phyloP scores from a whole-genome alignment of 2,888 invertebrate genomes.

The Spilosoma lubricipeda region DNA sequence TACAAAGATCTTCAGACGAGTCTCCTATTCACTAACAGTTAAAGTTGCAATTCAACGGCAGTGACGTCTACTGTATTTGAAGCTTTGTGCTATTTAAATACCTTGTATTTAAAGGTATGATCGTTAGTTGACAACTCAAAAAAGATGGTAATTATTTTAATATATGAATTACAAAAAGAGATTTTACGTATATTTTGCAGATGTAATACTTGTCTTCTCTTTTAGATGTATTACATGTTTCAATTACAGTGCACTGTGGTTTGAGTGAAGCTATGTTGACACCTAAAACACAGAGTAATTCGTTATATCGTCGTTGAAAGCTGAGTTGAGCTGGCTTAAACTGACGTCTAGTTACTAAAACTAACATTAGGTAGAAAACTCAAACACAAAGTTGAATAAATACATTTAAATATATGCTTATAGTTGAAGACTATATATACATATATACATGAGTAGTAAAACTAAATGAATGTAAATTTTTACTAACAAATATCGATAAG shows the following conservation, averaged over 20 bases:
- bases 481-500: too few relatives aligned
- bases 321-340: not conserved
- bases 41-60: not conserved
- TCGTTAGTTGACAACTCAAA: too few relatives aligned
- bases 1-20: too few relatives aligned
- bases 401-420: not conserved
- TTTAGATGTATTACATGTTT: not conserved
- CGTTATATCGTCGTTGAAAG: not conserved
- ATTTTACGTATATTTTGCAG: not conserved
- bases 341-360: not conserved
- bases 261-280: slow-evolving; percentile 1
- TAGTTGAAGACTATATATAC: not conserved
- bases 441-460: not conserved
- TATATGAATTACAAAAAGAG: too few relatives aligned
- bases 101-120: not conserved
- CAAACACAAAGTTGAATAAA: not conserved
- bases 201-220: not conserved
- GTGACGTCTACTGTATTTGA: not conserved
- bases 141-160: too few relatives aligned
- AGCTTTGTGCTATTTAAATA: not conserved
- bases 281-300: not conserved
- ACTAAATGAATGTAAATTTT: too few relatives aligned
- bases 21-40: not conserved
- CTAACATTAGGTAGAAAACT: not conserved
- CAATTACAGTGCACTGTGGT: not conserved